Conservation (phyloP, 2,113 vertebrate genomes). For the Percina caprodes region DNA sequence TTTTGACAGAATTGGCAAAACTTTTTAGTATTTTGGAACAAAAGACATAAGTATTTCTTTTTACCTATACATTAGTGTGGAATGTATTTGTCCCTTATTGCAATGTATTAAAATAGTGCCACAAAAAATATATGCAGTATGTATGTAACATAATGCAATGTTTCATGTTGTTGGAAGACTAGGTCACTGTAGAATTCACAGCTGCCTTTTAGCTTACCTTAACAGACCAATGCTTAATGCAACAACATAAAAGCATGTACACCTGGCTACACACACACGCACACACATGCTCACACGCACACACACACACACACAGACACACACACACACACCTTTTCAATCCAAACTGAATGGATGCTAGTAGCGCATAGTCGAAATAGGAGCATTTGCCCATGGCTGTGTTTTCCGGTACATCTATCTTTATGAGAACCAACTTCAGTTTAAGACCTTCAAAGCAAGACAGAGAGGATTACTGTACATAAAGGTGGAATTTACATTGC, state of each 20-base stretch:
- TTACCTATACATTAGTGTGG: not conserved
- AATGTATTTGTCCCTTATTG: not conserved
- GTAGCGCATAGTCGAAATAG: not conserved
- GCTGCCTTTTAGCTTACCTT: slow-evolving; percentile 15
- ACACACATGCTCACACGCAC: not conserved
- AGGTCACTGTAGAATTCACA: slow-evolving; percentile 3
- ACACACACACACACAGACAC: not conserved
- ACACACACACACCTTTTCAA: slow-evolving; percentile 58
- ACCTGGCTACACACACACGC: not conserved
- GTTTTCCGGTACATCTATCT: not conserved
- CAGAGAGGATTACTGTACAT: not conserved
- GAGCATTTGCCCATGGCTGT: slow-evolving; percentile 21
- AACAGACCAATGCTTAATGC: not conserved
- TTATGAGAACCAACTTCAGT: not conserved
- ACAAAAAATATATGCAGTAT: not conserved
- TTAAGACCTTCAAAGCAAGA: not conserved
- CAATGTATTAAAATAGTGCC: not conserved
- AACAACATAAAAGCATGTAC: not conserved
- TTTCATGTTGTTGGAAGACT: not conserved
- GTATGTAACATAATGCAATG: not conserved
- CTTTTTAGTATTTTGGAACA: not conserved
- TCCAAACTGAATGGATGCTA: slow-evolving; percentile 39
- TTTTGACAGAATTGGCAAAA: not conserved
- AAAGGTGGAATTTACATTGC: not conserved
- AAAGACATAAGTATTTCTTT: not conserved